A percentile compares a stretch with the other conserved stretches of the same genome.
phyloP scores from a whole-genome alignment of 2,113 vertebrate genomes.

The human region DNA sequence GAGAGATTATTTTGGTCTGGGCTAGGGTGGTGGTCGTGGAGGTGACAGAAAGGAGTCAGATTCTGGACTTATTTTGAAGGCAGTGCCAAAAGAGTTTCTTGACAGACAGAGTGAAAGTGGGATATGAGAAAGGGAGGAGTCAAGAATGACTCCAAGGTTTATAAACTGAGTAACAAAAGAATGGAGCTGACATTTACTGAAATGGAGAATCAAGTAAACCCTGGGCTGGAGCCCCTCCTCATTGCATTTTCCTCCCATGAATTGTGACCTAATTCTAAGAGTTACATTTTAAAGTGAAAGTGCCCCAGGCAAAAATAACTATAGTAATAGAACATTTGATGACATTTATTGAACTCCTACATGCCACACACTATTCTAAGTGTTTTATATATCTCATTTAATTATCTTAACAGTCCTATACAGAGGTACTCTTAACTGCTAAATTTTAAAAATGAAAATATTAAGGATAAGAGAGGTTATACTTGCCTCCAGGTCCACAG shows the following conservation, averaged over 20 bases:
- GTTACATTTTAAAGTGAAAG: conserved; percentile 7
- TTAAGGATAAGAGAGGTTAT: neutral
- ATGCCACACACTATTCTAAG: neutral
- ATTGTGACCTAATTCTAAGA: neutral
- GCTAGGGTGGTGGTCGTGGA: neutral
- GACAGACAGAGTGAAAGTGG: neutral
- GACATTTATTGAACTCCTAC: neutral
- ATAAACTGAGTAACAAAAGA: neutral
- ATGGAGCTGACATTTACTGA: neutral
- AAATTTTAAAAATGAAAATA: neutral
- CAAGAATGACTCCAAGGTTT: neutral
- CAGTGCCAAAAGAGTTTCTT: neutral
- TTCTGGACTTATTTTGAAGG: neutral
- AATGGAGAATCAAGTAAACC: neutral
- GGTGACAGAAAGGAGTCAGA: neutral
- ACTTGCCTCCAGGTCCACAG: neutral
- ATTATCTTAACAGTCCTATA: neutral
- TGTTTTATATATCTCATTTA: neutral
- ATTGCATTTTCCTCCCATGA: neutral
- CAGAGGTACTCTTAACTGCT: neutral
- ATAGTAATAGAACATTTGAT: neutral
- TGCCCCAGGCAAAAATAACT: neutral
- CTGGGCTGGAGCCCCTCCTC: neutral
- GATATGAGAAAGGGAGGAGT: neutral
- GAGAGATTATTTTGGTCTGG: neutral